Evolutionary conservation across 2,797 vertebrate species (phyloP).

Genomic region (Falco cherrug): DNA sequence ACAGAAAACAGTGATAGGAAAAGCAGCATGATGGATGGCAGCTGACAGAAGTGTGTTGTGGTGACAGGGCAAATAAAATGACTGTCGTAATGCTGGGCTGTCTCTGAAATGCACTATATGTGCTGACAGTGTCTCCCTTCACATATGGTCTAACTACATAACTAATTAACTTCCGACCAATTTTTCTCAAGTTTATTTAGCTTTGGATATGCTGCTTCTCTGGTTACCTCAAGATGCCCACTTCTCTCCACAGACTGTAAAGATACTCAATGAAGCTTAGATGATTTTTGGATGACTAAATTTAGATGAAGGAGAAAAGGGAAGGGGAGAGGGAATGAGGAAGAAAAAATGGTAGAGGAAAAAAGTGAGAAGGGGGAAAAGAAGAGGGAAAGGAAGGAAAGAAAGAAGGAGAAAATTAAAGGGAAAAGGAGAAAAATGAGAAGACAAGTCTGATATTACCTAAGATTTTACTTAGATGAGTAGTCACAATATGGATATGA

Average conservation of each 20-base stretch:
- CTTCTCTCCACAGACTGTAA: neutral
- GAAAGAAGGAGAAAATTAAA: neutral
- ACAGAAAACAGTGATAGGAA: rapidly evolving
- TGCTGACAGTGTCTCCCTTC: neutral
- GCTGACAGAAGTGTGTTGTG: neutral
- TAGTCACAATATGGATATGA: neutral
- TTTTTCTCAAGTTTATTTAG: neutral
- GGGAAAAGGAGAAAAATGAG: neutral
- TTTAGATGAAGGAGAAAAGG: neutral
- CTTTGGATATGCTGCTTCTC: neutral
- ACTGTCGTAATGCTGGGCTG: neutral
- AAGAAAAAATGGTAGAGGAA: neutral
- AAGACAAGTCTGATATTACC: neutral
- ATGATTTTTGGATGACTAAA: neutral
- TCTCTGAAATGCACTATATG: neutral
- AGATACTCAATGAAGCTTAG: neutral
- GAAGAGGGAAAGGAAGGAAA: neutral
- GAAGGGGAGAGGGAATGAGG: neutral
- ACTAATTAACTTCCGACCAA: neutral
- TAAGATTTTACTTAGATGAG: neutral
- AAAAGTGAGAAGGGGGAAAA: neutral
- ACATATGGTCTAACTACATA: neutral
- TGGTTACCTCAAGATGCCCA: neutral
- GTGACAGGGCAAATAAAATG: neutral
- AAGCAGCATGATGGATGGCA: neutral